phyloP scores from a whole-genome alignment of 2,797 vertebrate species.

The Luscinia megarhynchos region DNA sequence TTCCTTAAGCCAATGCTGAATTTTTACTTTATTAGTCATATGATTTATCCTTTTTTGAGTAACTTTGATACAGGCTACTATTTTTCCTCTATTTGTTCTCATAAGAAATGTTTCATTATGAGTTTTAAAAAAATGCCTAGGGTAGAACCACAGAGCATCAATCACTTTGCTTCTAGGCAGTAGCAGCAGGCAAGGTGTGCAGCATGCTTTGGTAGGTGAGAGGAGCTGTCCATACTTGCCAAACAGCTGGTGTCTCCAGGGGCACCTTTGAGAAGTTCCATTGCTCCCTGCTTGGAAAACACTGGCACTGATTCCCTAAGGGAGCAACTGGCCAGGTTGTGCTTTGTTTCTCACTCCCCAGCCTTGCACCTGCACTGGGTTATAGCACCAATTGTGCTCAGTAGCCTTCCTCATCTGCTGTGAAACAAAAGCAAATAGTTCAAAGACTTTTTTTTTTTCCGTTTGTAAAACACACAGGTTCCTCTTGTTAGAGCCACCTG shows the following conservation, averaged over 20 bases:
- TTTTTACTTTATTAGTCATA: not conserved
- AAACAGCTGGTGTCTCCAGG: not conserved
- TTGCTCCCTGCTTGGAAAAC: not conserved
- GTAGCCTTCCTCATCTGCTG: not conserved
- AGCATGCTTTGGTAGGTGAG: not conserved
- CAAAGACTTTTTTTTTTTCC: constrained; percentile 30
- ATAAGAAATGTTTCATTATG: not conserved
- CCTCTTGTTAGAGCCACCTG: constrained; percentile 43
- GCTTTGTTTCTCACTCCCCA: not conserved
- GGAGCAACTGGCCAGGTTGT: not conserved
- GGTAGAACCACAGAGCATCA: not conserved
- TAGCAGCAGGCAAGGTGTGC: not conserved
- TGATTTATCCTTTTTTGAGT: not conserved
- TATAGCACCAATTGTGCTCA: not conserved
- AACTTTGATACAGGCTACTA: not conserved
- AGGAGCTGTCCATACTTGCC: not conserved
- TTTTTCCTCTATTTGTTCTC: not conserved
- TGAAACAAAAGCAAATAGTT: constrained; percentile 26
- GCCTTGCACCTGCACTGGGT: constrained; percentile 7
- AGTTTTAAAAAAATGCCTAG: not conserved
- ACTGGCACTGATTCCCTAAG: not conserved
- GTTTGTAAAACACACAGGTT: constrained; percentile 1
- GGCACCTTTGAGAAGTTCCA: not conserved
- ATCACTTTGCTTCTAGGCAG: not conserved
- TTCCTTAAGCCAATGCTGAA: not conserved